These are phyloP conservation scores for Steinernema scapterisci DNA, from an alignment of 2,888 invertebrate species.

Conservation along the genomic window DNA sequence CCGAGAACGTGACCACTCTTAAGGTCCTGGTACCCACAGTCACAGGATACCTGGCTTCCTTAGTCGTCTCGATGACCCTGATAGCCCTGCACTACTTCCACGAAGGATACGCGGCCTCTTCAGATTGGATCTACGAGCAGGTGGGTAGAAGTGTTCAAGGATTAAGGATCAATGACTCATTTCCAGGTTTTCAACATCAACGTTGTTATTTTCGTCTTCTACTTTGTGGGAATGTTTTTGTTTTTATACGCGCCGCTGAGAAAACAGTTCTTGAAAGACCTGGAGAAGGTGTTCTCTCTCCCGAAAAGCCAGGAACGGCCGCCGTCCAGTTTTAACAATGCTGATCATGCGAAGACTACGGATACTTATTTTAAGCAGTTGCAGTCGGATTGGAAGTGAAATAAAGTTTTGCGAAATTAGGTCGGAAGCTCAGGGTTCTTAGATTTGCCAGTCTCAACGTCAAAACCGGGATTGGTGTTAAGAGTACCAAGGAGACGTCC, in stretches of 20 bases:
- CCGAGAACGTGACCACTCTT: conserved; percentile 31
- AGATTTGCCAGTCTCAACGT: too few species aligned
- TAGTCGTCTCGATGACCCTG: conserved; percentile 20
- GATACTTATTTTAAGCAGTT: conserved; percentile 15
- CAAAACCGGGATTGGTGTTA: too few species aligned
- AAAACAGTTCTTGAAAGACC: neutral
- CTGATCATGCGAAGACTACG: conserved; percentile 18
- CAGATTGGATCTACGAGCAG: conserved; percentile 20
- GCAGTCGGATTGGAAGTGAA: conserved; percentile 12
- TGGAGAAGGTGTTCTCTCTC: neutral
- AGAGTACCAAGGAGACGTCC: too few species aligned
- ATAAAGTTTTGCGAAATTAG: too few species aligned
- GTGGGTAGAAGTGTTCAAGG: neutral
- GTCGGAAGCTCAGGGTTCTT: too few species aligned
- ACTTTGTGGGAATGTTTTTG: neutral
- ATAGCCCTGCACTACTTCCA: conserved; percentile 25
- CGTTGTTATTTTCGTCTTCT: conserved; percentile 9
- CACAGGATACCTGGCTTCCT: conserved; percentile 31
- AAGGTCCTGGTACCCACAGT: conserved; percentile 33
- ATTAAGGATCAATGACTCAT: neutral
- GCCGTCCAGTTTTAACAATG: neutral
- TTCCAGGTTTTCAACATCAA: conserved; percentile 17
- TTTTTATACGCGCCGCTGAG: neutral
- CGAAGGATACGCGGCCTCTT: neutral
- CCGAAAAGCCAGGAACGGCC: neutral